Base-by-base conservation (phyloP, 2,113 vertebrate species). In the Dunckerocampus dactyliophorus region DNA sequence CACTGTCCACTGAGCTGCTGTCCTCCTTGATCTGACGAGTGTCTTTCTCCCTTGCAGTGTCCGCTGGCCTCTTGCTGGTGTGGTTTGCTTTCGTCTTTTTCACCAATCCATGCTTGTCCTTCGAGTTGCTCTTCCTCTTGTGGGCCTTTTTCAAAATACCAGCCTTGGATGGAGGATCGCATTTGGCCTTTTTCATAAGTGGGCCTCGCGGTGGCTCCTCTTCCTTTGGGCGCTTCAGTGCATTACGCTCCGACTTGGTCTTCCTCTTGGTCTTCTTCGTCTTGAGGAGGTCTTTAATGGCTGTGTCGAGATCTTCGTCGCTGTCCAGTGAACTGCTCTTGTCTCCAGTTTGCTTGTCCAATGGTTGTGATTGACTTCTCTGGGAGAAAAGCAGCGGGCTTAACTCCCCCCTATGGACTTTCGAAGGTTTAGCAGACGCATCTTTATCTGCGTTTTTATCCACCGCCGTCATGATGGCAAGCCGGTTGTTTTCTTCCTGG, bases 311-410 rank as follows among this genome's bases (percentile, higher is more conserved):
- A 72, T 99, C 97, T 76, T 97, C 96, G 9, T 98, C 95, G 0
- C 96, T 99, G 84, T 99, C 97, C 57, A 98, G 85, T 0, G 97
- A 99, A 62, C 97, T 99, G 88, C 97, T 99, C 79, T 97, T 95
- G 63, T 96, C 95, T 20, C 81, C 93, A 0, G 91, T 91, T 57
- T 90, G 79, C 56, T 74, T 69, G 42, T 63, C 13, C 11, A 22
- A 5, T 8, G 52, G 55, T 47, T 57, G 69, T 2, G n/a, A 52
- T 55, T 49, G 69, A 59, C 58, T 72, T 58, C 21, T 62, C 46
- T 69, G 67, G 15, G 58, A 61, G 55, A 57, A 55, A 0, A 14
- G 10, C 3, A 46, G 31, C 46, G 51, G 16, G 50, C 63, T 79
- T 10, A 56, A 76, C 37, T 64, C 76, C 48, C 63, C 74, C 57